Conservation (phyloP, 2,888 invertebrate species). For the Phaedon cochleariae region DNA sequence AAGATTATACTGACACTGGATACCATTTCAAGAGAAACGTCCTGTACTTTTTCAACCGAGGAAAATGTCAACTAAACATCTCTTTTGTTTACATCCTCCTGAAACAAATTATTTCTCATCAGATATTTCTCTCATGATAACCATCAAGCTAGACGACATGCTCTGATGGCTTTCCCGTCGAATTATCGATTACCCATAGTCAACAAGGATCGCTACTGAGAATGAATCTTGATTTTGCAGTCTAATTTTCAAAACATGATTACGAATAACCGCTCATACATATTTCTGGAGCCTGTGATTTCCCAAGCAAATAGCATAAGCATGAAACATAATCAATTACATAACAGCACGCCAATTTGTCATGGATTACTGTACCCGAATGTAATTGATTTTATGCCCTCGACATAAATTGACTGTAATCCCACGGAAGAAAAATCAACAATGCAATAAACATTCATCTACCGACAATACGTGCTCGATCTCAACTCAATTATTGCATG, state of each 20-base stretch:
- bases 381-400: not conserved
- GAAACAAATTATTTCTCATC: too few relatives aligned
- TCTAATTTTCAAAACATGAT: not conserved
- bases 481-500: constrained; percentile 4
- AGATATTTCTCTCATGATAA: too few relatives aligned
- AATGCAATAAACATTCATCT: constrained; percentile 10
- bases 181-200: not conserved
- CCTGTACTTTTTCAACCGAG: too few relatives aligned
- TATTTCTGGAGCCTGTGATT: not conserved
- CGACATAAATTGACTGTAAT: not conserved
- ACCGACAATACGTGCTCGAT: not conserved
- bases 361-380: not conserved
- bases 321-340: constrained; percentile 1
- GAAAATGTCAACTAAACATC: too few relatives aligned
- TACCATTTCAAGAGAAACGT: too few relatives aligned
- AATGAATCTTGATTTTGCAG: not conserved
- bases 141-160: too few relatives aligned
- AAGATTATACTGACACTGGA: too few relatives aligned
- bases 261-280: not conserved
- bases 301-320: not conserved
- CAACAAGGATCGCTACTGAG: too few relatives aligned
- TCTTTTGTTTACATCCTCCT: too few relatives aligned
- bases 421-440: not conserved
- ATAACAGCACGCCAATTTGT: not conserved
- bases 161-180: too few relatives aligned